These are phyloP conservation scores for Ellobius talpinus DNA, from an alignment of 2,113 vertebrate species.

Conservation along the genomic window DNA sequence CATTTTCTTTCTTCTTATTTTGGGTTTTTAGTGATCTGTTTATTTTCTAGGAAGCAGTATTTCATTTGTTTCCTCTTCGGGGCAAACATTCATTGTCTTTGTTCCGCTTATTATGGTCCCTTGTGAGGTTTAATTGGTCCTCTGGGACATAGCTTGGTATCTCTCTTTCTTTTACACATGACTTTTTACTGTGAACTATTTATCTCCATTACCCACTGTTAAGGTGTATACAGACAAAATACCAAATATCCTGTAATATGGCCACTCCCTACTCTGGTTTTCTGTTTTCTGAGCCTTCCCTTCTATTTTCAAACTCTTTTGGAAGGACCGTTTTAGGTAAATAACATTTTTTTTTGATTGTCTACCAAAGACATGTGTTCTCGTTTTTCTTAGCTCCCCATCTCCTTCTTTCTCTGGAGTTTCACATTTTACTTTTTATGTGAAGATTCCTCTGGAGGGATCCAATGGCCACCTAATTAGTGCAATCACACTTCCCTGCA, in stretches of 20 bases:
- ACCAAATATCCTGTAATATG: neutral
- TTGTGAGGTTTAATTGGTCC: neutral
- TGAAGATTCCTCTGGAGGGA: neutral
- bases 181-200: neutral
- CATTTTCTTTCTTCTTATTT: conserved; percentile 23
- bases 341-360: neutral
- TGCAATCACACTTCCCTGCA: neutral
- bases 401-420: neutral
- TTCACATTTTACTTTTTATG: neutral
- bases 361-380: neutral
- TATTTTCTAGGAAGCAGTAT: neutral
- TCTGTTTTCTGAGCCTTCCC: neutral
- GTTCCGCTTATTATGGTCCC: neutral
- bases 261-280: neutral
- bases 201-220: neutral
- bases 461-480: neutral
- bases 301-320: neutral
- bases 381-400: neutral
- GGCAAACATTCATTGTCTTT: neutral
- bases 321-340: neutral
- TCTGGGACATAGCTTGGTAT: neutral
- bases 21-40: neutral
- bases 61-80: conserved; percentile 17
- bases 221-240: neutral
- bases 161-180: neutral